phyloP scores from a whole-genome alignment of 2,113 vertebrate species.

The Heterotilapia buettikoferi region DNA sequence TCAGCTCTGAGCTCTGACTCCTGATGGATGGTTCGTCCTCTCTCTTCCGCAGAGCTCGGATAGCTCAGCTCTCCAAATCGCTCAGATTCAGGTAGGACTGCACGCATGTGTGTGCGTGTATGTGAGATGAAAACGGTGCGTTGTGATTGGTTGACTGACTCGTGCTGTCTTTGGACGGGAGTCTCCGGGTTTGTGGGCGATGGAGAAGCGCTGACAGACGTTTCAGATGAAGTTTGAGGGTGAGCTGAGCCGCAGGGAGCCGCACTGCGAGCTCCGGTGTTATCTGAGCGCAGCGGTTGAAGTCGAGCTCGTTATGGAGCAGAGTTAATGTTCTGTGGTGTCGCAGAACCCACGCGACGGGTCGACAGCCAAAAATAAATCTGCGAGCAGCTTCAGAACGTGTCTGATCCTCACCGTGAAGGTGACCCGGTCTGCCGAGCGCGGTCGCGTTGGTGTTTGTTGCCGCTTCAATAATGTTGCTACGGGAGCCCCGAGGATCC shows the following conservation, averaged over 20 bases:
- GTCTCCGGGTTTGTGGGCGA: background rate
- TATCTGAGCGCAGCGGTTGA: background rate
- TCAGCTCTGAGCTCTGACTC: background rate
- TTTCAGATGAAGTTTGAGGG: background rate
- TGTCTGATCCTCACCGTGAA: background rate
- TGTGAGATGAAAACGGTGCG: background rate
- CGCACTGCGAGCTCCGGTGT: background rate
- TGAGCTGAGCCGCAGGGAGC: background rate
- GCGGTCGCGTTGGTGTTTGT: background rate
- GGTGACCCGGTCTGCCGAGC: background rate
- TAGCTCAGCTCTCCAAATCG: conserved; percentile 45
- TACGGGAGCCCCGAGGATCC: background rate
- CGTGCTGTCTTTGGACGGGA: background rate
- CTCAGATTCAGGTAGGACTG: conserved; percentile 59
- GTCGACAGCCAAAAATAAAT: background rate
- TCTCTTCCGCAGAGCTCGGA: conserved; percentile 54
- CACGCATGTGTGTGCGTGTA: background rate
- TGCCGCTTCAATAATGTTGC: background rate
- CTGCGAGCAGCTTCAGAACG: background rate
- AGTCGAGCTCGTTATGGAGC: fast-evolving
- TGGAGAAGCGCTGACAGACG: background rate
- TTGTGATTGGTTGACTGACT: background rate
- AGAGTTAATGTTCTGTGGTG: background rate
- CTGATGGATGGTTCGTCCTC: conserved; percentile 61
- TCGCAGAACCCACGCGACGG: fast-evolving